A percentile compares a stretch with the other conserved stretches of the same genome.
Conservation (phyloP, 2,888 invertebrate genomes). For the Aporophyla nigra region DNA sequence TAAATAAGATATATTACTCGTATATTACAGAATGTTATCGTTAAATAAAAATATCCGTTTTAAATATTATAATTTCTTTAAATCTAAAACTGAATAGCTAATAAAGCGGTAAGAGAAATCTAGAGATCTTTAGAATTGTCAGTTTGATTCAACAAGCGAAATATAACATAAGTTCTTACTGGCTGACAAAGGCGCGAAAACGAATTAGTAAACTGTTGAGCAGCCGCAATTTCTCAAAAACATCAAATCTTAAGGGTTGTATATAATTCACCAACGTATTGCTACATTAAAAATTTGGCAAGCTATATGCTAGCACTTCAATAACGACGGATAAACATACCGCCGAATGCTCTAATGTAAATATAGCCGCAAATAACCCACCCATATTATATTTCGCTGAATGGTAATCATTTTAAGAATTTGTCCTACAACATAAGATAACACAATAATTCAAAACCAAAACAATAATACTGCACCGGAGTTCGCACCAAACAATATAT, state of each 20-base stretch:
- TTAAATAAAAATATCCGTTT: constrained; percentile 83
- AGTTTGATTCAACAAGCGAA: constrained; percentile 63
- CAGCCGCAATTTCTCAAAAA: constrained; percentile 51
- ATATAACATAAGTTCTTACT: constrained; percentile 66
- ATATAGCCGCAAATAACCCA: constrained; percentile 32
- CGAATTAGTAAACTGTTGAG: constrained; percentile 36
- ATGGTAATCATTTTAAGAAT: constrained; percentile 52
- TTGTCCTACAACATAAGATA: constrained; percentile 68
- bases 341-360: constrained; percentile 29
- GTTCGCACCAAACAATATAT: constrained; percentile 75
- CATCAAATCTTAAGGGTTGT: constrained; percentile 22
- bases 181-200: constrained; percentile 58
- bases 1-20: constrained; percentile 86
- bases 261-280: constrained; percentile 26
- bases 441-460: constrained; percentile 73
- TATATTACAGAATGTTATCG: constrained; percentile 82
- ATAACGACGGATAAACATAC: constrained; percentile 24
- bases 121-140: constrained; percentile 76
- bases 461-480: constrained; percentile 79
- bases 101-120: constrained; percentile 72
- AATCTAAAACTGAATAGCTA: constrained; percentile 76
- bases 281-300: constrained; percentile 45
- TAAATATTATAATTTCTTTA: constrained; percentile 83
- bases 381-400: constrained; percentile 62
- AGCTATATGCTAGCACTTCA: constrained; percentile 42